These are phyloP conservation scores for Drosophila sp. DNA, from an alignment of 1,140 invertebrate species.

Conservation along the genomic window DNA sequence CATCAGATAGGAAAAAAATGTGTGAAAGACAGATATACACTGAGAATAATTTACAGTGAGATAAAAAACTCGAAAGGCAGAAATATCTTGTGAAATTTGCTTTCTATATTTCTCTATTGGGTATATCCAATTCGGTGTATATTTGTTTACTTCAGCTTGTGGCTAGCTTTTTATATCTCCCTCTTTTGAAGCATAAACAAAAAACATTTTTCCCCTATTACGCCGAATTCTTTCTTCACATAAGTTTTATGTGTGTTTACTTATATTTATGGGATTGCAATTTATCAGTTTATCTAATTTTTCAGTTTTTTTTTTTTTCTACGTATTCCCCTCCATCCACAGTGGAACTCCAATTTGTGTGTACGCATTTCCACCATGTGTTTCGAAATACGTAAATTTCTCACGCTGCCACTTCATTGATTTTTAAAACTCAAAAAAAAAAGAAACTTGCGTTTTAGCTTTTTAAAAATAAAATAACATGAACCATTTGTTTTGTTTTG, in stretches of 20 bases:
- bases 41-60: no score
- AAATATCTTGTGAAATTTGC: no score
- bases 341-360: background rate
- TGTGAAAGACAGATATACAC: no score
- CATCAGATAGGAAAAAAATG: no score
- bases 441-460: background rate
- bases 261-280: conserved; percentile 17
- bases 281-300: conserved; percentile 18
- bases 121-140: background rate
- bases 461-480: conserved; percentile 14
- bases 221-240: conserved; percentile 31
- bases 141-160: background rate
- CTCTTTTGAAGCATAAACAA: conserved; percentile 32
- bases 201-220: conserved; percentile 41
- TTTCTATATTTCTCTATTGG: background rate
- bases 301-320: background rate
- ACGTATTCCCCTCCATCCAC: background rate
- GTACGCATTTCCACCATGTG: background rate
- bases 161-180: conserved; percentile 12
- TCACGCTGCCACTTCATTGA: conserved; percentile 22
- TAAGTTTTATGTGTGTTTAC: conserved; percentile 4
- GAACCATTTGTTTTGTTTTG: background rate
- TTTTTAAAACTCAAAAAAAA: conserved; percentile 12
- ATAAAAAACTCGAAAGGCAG: no score
- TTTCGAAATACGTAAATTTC: conserved; percentile 7